phyloP scores from a whole-genome alignment of 1,140 invertebrate genomes.

The Chironomus tepperi region DNA sequence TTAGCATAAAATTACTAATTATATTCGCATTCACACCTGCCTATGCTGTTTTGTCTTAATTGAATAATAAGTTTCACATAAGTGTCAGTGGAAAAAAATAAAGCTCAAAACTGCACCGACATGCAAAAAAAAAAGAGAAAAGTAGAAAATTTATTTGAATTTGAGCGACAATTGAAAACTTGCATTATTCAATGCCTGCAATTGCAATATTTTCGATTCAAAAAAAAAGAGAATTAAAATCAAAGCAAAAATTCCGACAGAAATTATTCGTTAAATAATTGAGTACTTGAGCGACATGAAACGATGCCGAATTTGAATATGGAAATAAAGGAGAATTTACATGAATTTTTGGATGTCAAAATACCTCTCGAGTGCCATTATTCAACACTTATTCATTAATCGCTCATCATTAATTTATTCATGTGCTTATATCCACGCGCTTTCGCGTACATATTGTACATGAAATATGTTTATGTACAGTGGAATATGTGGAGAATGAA shows the following conservation, averaged over 20 bases:
- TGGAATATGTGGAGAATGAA: no score
- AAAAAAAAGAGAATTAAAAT: not conserved
- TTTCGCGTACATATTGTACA: no score
- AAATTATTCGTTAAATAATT: not conserved
- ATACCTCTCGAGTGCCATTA: not conserved
- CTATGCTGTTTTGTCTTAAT: not conserved
- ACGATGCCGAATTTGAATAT: not conserved
- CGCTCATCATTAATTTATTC: not conserved
- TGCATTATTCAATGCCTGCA: not conserved
- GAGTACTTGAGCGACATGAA: not conserved
- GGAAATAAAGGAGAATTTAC: no score
- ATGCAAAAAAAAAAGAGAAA: not conserved
- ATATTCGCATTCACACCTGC: not conserved
- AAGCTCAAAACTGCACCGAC: not conserved
- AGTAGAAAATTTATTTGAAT: not conserved
- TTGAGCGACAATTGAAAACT: constrained; percentile 3
- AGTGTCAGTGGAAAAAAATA: no score
- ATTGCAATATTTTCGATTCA: not conserved
- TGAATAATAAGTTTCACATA: no score
- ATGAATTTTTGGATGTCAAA: constrained; percentile 2
- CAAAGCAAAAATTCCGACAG: constrained; percentile 7
- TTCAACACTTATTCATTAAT: constrained; percentile 2
- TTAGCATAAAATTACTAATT: not conserved
- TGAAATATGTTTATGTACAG: no score
- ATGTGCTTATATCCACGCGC: not conserved